Conservation (phyloP, 2,113 vertebrate genomes). For the Mormyrus lacerda region DNA sequence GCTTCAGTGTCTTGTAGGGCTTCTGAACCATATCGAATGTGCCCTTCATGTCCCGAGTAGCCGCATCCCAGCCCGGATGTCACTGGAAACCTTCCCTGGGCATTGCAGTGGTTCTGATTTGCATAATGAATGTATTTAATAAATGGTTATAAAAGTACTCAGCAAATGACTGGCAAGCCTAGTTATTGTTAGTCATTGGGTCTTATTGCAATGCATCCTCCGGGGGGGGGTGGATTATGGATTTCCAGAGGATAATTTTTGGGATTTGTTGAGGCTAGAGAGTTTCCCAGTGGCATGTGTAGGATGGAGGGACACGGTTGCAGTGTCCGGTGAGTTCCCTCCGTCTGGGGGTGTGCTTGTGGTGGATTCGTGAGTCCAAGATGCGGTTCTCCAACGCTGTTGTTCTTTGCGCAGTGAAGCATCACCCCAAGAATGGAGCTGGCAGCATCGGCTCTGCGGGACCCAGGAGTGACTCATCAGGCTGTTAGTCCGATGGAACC, state of each 20-base stretch:
- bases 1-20: not conserved
- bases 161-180: not conserved
- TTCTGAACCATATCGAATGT: not conserved
- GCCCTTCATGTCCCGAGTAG: not conserved
- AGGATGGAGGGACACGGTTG: not conserved
- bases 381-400: not conserved
- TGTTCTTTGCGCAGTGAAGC: not conserved
- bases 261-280: not conserved
- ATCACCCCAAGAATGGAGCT: not conserved
- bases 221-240: not conserved
- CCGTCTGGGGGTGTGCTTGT: not conserved
- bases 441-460: not conserved
- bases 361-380: fast-evolving
- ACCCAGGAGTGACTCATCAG: not conserved
- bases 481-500: not conserved
- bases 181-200: not conserved
- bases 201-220: not conserved
- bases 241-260: not conserved
- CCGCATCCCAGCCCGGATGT: not conserved
- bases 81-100: not conserved
- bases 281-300: not conserved
- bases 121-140: not conserved
- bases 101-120: not conserved
- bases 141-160: not conserved
- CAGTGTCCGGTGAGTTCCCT: not conserved